Percentiles rank a stretch among this genome's conserved stretches.
phyloP scores from a whole-genome alignment of 1,140 invertebrate species.

The Sycophaga agraensis region DNA sequence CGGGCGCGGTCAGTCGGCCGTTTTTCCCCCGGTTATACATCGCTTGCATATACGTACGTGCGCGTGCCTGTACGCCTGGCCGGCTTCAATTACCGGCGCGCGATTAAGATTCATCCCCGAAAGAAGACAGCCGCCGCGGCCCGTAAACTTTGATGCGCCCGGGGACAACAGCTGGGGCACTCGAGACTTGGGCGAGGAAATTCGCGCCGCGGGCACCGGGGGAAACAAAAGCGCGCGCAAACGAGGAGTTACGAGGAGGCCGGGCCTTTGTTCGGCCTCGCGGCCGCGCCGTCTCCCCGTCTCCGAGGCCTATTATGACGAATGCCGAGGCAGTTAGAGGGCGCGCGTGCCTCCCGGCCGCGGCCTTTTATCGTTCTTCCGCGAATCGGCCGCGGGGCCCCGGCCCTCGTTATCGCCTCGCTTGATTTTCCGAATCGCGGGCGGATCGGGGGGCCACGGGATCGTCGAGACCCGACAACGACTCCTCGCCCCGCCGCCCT shows the following conservation, averaged over 20 bases:
- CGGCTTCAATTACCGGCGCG: no score
- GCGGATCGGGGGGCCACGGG: neutral
- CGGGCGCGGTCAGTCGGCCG: no score
- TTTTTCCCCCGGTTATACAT: no score
- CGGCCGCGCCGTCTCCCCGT: conserved; percentile 10
- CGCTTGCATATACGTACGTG: neutral
- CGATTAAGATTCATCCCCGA: conserved; percentile 22
- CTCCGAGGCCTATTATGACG: conserved; percentile 47
- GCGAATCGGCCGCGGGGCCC: neutral
- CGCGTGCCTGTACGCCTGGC: neutral
- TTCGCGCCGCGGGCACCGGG: conserved; percentile 32
- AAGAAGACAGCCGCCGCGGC: neutral
- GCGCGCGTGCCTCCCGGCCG: neutral
- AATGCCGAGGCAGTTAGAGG: conserved; percentile 35
- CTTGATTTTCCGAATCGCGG: neutral
- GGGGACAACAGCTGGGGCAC: conserved; percentile 32
- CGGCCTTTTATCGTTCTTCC: conserved; percentile 24
- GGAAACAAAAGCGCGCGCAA: conserved; percentile 47
- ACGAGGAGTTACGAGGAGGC: conserved; percentile 44
- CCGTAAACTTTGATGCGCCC: conserved; percentile 48
- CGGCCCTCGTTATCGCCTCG: conserved; percentile 17
- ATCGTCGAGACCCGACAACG: no score
- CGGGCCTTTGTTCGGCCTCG: neutral
- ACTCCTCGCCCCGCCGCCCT: neutral
- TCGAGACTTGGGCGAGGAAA: conserved; percentile 14